Conservation (phyloP, 2,888 invertebrate genomes). For the Stegana nigrithorax region DNA sequence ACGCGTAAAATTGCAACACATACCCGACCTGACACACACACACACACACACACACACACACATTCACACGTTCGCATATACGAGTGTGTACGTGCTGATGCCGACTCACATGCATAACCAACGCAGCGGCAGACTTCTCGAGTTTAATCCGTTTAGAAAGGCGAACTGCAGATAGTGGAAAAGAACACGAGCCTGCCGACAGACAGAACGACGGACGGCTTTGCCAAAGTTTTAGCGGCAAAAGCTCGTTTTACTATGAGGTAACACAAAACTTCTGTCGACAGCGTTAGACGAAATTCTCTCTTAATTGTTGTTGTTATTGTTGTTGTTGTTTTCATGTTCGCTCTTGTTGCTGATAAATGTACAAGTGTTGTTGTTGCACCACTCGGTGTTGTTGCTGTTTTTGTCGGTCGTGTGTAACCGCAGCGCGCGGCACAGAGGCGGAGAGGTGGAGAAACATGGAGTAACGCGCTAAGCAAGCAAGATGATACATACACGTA, state of each 20-base stretch:
- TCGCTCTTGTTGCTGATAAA: too few species aligned
- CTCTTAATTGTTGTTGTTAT: too few species aligned
- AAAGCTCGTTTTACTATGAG: neutral
- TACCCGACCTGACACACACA: neutral
- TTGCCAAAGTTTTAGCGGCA: neutral
- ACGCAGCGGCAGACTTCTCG: neutral
- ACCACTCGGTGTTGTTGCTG: too few species aligned
- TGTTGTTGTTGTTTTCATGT: too few species aligned
- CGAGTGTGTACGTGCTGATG: neutral
- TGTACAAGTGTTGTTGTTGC: too few species aligned
- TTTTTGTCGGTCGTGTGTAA: neutral
- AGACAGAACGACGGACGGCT: neutral
- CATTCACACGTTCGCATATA: neutral
- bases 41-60: neutral
- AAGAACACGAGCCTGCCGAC: neutral
- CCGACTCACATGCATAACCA: neutral
- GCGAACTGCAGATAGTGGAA: slow-evolving; percentile 6
- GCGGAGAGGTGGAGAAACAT: too few species aligned
- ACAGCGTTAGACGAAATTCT: too few species aligned
- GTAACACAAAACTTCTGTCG: neutral
- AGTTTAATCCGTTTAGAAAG: slow-evolving; percentile 13
- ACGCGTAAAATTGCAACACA: slow-evolving; percentile 14
- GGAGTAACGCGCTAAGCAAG: neutral
- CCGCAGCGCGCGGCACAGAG: too few species aligned
- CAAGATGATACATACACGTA: neutral